phyloP scores from a whole-genome alignment of 2,113 vertebrate genomes.

The Oxyruncus cristatus region DNA sequence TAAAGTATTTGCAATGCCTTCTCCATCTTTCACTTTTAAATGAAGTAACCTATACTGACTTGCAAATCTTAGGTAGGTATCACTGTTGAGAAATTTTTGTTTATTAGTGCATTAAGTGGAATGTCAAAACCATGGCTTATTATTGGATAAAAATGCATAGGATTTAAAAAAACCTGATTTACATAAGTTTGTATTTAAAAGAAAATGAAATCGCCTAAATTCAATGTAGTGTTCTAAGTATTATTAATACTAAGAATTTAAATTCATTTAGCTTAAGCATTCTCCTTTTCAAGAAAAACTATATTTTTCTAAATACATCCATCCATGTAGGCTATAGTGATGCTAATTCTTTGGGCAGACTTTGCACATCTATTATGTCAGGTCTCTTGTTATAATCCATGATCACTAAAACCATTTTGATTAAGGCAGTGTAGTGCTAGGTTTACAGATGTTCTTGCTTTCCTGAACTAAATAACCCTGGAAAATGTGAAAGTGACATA shows the following conservation, averaged over 20 bases:
- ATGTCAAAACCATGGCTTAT: background rate
- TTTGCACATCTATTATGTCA: conserved; percentile 43
- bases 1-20: conserved; percentile 25
- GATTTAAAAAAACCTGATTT: background rate
- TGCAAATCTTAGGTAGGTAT: background rate
- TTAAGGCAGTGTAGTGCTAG: conserved; percentile 13
- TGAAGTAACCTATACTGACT: background rate
- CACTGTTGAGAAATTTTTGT: background rate
- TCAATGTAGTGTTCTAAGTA: background rate
- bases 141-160: background rate
- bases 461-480: conserved; percentile 18
- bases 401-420: conserved; percentile 57
- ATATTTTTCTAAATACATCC: conserved; percentile 13
- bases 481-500: background rate
- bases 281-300: conserved; percentile 32
- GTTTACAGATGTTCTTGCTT: conserved; percentile 42
- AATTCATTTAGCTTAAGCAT: conserved; percentile 36
- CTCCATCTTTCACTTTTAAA: conserved; percentile 26
- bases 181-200: conserved; percentile 6
- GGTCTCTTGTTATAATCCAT: conserved; percentile 40
- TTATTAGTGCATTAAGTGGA: background rate
- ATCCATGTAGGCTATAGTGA: background rate
- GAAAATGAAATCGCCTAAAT: conserved; percentile 9
- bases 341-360: conserved; percentile 44
- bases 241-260: conserved; percentile 20